Base-by-base conservation (phyloP, 2,797 vertebrate genomes). In the Pteropus rufus region DNA sequence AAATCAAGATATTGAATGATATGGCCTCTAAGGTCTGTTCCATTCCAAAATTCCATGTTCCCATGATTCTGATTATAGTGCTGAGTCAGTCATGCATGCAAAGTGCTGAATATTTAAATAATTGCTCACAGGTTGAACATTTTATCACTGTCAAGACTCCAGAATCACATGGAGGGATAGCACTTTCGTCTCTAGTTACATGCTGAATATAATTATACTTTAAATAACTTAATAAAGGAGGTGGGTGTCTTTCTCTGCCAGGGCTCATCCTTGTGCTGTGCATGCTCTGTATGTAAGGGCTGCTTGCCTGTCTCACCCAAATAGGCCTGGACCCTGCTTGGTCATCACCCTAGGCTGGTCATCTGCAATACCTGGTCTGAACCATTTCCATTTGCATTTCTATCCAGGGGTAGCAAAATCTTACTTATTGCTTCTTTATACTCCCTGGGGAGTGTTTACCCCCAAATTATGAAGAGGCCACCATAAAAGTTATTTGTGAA, bases 61-160 rank as follows among this genome's bases (percentile, higher is more conserved):
- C 62, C 0, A 1, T 73, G 91, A 77, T 69, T 75, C 75, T 58
- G 85, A 90, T 95, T 79, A 31, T 16, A 83, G 60, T 52, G 64
- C 52, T 2, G 88, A 58, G 56, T 3, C 44, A 89, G 75, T 24
- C 88, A 75, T 62, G 76, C 73, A 49, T 58, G 80, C 81, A 60
- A 58, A 80, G 76, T 73, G 56, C 85, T 46, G 81, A 73, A 72
- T 77, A 46, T 80, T 86, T 89, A 92, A 87, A 86, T 75, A 75
- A 89, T 73, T 96, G 79, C 93, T 93, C 80, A 46, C 44, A 67
- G 91, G 62, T 85, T 84, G 88, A 67, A 86, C 49, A 58, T 79
- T 83, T 95, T 81, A 79, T 89, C 84, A 87, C 76, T 62, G 58
- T 90, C 80, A 83, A 73, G 88, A 56, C 69, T 36, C 62, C 31